Evolutionary conservation across 2,888 invertebrate species (phyloP).

Genomic region (Furcula furcula): DNA sequence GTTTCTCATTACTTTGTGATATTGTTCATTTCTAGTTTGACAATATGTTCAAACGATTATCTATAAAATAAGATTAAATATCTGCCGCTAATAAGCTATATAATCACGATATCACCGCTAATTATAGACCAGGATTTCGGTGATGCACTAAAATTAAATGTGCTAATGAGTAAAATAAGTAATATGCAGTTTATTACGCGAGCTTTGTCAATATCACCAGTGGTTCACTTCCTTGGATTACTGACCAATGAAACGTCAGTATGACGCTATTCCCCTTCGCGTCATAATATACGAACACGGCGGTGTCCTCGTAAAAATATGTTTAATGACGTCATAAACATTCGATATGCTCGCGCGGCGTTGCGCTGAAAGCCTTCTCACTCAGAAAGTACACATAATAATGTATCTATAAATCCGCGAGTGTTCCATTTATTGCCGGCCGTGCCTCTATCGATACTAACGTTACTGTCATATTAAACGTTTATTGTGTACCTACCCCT

Average conservation of each 20-base stretch:
- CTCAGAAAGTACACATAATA: conserved; percentile 47
- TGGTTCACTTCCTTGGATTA: conserved; percentile 62
- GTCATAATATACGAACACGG: conserved; percentile 67
- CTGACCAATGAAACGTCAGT: conserved; percentile 64
- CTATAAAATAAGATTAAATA: no score
- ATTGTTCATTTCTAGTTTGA: no score
- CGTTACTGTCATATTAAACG: conserved; percentile 50
- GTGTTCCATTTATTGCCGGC: conserved; percentile 62
- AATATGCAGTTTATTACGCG: conserved; percentile 62
- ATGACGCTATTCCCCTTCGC: conserved; percentile 48
- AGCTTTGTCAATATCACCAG: conserved; percentile 63
- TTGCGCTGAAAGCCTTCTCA: conserved; percentile 59
- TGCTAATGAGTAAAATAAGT: no score
- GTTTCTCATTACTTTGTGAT: no score
- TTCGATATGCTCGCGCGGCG: conserved; percentile 65
- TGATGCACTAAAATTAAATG: no score
- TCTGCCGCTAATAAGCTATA: no score
- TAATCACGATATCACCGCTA: no score
- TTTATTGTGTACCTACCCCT: conserved; percentile 33
- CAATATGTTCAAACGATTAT: no score
- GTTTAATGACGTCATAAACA: conserved; percentile 78
- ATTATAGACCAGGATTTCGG: no score
- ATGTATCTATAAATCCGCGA: conserved; percentile 65
- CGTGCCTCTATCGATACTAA: conserved; percentile 53
- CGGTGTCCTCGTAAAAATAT: conserved; percentile 78